Base-by-base conservation (phyloP, 2,113 vertebrate genomes). In the Toxotes chatareus region DNA sequence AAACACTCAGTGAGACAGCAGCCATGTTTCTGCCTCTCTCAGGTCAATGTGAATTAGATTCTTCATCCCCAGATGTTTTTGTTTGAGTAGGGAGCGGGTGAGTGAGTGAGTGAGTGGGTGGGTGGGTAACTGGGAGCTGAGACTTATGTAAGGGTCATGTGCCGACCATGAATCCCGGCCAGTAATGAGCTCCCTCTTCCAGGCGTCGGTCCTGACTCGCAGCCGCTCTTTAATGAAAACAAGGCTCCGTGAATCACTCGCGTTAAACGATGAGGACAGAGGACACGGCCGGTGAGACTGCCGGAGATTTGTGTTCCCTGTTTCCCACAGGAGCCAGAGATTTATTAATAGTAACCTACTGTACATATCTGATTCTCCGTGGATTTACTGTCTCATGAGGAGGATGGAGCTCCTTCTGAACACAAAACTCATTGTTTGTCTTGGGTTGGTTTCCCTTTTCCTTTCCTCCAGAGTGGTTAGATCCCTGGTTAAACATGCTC, bases 61-160 rank as follows among this genome's bases (percentile, higher is more conserved):
- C 83, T 71, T 82, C 55, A 40, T 27, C 77, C 55, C 82, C 93
- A 91, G 90, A 91, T 91, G 88, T 84, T 78, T 86, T 21, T 63
- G 61, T 71, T 82, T 77, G 67, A 60, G 2, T 1, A 64, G 75
- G 57, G 72, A 44, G 75, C 9, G 73, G 36, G 59, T 4, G 34
- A 23, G 57, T 59, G 27, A 64, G 75, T 59, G 73, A 31, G 59
- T 4, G 34, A 23, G 57, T 59, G 27, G 61, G 75, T 59, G 46
- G 63, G 82, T 59, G 76, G 56, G 47, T n/a, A 31, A 62, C 73
- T 46, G 61, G 36, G 84, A 60, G 51, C 69, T 46, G 32, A 21
- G 23, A 10, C 75, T 93, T 85, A 86, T 63, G 77, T 86, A 87
- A 91, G 66, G 34, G 11, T 82, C 88, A 74, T 82, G 86, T 86